Conservation (phyloP, 1,140 invertebrate genomes). For the Planococcus citri region DNA sequence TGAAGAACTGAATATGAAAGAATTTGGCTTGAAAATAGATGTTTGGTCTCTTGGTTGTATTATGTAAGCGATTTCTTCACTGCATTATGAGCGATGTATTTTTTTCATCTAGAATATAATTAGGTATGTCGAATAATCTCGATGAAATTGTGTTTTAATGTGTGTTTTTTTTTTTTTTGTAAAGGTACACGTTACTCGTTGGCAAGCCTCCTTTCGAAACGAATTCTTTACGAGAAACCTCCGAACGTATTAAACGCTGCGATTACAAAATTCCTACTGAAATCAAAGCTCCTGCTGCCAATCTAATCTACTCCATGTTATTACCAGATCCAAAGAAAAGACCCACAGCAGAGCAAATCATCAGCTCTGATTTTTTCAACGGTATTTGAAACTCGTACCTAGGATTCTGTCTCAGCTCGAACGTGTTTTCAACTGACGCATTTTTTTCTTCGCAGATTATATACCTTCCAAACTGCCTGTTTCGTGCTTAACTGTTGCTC, state of each 20-base stretch:
- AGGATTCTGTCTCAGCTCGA: neutral
- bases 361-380: slow-evolving; percentile 59
- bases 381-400: slow-evolving; percentile 31
- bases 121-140: no score
- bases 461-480: slow-evolving; percentile 68
- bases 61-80: slow-evolving; percentile 43
- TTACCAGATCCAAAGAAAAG: slow-evolving; percentile 67
- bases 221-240: slow-evolving; percentile 73
- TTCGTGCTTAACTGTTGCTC: slow-evolving; percentile 84
- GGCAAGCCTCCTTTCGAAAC: slow-evolving; percentile 96
- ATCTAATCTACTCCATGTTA: slow-evolving; percentile 72
- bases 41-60: slow-evolving; percentile 94
- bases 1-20: slow-evolving; percentile 85
- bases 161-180: slow-evolving; percentile 24
- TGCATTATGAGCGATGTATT: no score
- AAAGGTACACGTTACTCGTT: slow-evolving; percentile 74
- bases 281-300: slow-evolving; percentile 54
- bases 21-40: slow-evolving; percentile 92
- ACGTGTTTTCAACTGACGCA: neutral
- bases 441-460: slow-evolving; percentile 51
- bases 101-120: no score
- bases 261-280: slow-evolving; percentile 72
- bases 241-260: slow-evolving; percentile 81
- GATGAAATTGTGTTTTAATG: neutral
- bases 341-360: slow-evolving; percentile 60